Evolutionary conservation across 2,888 invertebrate genomes (phyloP), one percentile per base, ranked within the genome.

Genomic region (Dynastes maya): DNA sequence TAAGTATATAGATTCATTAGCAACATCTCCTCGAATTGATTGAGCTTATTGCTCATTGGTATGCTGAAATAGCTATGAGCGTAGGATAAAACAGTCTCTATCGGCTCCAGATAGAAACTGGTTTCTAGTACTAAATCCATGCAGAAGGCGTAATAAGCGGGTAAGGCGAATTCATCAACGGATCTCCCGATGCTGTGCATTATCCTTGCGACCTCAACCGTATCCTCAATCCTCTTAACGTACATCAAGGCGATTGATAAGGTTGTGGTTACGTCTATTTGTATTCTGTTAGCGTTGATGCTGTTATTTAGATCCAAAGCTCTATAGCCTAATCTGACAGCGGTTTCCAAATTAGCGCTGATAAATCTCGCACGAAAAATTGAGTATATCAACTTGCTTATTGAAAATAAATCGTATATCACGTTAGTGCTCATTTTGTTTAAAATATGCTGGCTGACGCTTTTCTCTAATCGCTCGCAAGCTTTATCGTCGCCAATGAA

Each of bases 111-210:
- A 77, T 89, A 88, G 83, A 92, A 90, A 4, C 92, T 90, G 81
- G 92, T 90, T 82, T 93, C 91, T 55, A 92, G 83, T 72, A 91
- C 88, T 82, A 92, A 84, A 76, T 92, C 92, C 77, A 92, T 88
- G 80, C 91, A 91, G 51, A 92, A 88, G 0, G 92, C 91, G 81
- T 91, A 91, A 82, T 92, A 93, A 90, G 91, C 91, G 0, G 88
- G 84, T 6, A 86, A 82, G 0, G 84, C 86, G 2, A 84, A 83
- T 76, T 88, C 86, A 0, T 85, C 81, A 61, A 88, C 85, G 37
- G 85, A 85, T 51, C 83, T 79, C 1, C 86, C 83, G 2, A 83
- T 78, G 71, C 83, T 84, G 49, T 84, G 84, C 22, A 90, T 83
- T 78, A 90, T 85, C 64, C 88, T 86, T 53, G 90, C 83, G 53